These are phyloP conservation scores for Helostoma temminkii DNA, from an alignment of 2,797 vertebrate genomes.

Conservation along the genomic window DNA sequence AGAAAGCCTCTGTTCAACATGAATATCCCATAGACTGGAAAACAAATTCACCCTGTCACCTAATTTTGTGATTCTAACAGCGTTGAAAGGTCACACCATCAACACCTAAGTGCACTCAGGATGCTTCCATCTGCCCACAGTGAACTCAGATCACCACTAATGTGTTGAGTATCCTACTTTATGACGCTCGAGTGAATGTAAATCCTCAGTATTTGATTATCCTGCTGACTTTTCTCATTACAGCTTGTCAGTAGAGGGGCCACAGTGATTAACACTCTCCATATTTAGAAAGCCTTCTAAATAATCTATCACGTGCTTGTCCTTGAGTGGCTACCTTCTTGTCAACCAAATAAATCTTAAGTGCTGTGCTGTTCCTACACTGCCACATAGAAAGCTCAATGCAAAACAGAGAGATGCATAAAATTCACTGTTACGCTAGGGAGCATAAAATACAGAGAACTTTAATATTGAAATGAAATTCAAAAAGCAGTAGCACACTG, in stretches of 20 bases:
- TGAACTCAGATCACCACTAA: neutral
- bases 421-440: too few species aligned
- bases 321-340: conserved; percentile 6
- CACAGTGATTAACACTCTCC: conserved; percentile 2
- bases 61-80: neutral
- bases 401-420: neutral
- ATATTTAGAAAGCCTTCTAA: conserved; percentile 4
- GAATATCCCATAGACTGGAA: too few species aligned
- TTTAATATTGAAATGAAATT: neutral
- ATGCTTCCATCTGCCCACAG: neutral
- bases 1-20: neutral
- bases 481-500: neutral
- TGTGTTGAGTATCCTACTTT: neutral
- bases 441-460: neutral
- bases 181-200: conserved; percentile 5
- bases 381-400: neutral
- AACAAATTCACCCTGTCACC: too few species aligned
- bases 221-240: conserved; percentile 30
- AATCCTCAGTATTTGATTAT: conserved; percentile 25
- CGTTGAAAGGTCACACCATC: neutral
- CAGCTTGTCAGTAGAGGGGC: conserved; percentile 1
- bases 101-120: neutral
- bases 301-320: neutral
- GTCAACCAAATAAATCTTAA: conserved; percentile 16
- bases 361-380: neutral